Evolutionary conservation across 2,113 vertebrate species (phyloP), one percentile per base, ranked within the genome.

Genomic region (Xiphophorus maculatus): DNA sequence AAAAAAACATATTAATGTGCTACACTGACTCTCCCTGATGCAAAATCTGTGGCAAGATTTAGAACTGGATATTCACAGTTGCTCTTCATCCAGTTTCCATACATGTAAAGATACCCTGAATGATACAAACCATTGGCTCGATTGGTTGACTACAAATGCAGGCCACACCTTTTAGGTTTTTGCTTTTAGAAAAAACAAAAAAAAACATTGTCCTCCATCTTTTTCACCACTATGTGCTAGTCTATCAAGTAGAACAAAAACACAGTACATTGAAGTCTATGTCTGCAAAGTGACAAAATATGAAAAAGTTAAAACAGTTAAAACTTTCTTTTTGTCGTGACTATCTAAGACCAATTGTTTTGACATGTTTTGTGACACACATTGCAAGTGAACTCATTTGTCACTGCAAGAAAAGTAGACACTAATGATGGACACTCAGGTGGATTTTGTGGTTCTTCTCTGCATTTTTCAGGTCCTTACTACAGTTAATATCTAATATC

Each of bases 401-500:
- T 27, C 13, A 67, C 37, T n/a, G 51, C 19, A 58, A 58, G 51
- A 58, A n/a, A n/a, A 25, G 17, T 19, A 48, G 44, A 19, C 42
- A 1, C 9, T 58, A 58, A 10, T 25, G 22, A n/a, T 9, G 17
- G 2, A 58, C 19, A 25, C 22, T 3, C 17, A 48, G 17, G 44
- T 71, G 11, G 13, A 17, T 79, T 54, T 33, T 73, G 14, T 72
- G 44, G 14, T 48, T 48, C 44, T 48, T 48, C 14, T 28, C 33
- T 17, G 65, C 37, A n/a, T 28, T 71, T 68, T 67, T 69, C 51
- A 37, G 25, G 17, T 62, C 51, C 71, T 77, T 25, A 63, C 80
- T 76, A 74, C 15, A 63, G 37, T 66, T 63, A 67, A 30, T 27
- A 35, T 51, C 69, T 80, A n/a, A 79, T 64, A 35, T 51, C 14